phyloP scores from a whole-genome alignment of 2,113 vertebrate species.

The Bungarus multicinctus region DNA sequence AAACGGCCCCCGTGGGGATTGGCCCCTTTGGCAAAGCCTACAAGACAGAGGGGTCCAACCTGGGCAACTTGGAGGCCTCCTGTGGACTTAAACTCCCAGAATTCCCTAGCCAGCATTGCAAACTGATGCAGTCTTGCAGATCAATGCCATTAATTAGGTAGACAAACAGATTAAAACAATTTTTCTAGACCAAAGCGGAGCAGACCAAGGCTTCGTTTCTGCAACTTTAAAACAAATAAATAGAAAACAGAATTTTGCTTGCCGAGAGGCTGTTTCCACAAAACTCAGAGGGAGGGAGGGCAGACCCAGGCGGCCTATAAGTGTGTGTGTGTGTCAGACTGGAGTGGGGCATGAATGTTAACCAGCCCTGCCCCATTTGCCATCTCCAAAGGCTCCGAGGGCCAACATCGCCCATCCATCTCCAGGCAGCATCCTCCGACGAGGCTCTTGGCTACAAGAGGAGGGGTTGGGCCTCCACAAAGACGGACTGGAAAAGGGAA shows the following conservation, averaged over 20 bases:
- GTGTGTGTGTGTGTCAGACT: background rate
- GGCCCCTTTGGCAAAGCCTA: background rate
- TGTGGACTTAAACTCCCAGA: background rate
- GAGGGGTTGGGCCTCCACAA: background rate
- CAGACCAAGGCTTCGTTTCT: background rate
- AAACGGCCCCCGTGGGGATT: background rate
- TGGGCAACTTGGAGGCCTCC: background rate
- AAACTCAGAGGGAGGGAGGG: background rate
- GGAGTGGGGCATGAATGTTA: background rate
- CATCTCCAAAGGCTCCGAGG: background rate
- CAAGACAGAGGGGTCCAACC: no score
- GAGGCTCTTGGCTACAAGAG: background rate
- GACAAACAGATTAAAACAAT: background rate
- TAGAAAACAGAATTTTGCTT: background rate
- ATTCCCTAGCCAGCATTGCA: background rate
- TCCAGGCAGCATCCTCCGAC: background rate
- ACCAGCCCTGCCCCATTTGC: background rate
- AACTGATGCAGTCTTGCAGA: background rate
- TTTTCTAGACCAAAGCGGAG: no score
- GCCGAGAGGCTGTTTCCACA: background rate
- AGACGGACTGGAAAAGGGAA: background rate
- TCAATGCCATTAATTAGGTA: background rate
- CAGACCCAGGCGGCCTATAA: background rate
- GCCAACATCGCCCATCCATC: background rate
- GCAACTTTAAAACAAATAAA: background rate